A percentile compares a stretch with the other conserved stretches of the same genome.
phyloP scores from a whole-genome alignment of 2,113 vertebrate species.

The Myrmophylax atrothorax region DNA sequence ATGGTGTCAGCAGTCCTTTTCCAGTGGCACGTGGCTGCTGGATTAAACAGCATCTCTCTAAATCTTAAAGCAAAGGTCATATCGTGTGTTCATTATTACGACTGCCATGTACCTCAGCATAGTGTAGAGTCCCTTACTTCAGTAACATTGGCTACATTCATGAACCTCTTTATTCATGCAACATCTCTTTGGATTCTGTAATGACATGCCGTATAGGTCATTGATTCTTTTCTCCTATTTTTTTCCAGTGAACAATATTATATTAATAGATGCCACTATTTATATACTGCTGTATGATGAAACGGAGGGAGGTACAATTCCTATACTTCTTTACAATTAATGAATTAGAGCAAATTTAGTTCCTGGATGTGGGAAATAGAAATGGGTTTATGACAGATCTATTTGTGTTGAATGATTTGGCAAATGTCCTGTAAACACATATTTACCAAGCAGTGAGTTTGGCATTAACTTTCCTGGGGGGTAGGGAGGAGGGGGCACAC shows the following conservation, averaged over 20 bases:
- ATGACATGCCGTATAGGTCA: neutral
- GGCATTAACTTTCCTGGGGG: neutral
- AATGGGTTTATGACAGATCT: neutral
- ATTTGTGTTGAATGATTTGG: neutral
- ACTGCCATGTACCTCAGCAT: neutral
- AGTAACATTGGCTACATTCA: accelerated
- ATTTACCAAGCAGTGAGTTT: neutral
- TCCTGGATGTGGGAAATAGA: neutral
- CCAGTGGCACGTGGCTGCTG: neutral
- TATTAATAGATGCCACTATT: neutral
- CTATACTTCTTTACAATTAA: neutral
- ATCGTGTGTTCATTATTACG: accelerated
- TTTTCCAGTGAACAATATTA: neutral
- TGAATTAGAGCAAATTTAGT: neutral
- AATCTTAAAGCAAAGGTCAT: neutral
- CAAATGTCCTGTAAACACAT: neutral
- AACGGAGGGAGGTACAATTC: neutral
- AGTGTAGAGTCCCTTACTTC: neutral
- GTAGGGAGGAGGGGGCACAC: no score
- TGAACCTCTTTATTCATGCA: neutral
- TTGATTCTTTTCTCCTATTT: neutral
- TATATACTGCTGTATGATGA: neutral
- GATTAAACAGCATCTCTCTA: neutral
- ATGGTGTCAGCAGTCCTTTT: neutral
- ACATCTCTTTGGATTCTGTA: neutral